These are phyloP conservation scores for Melanotaenia maccullochi DNA, from an alignment of 2,797 vertebrate species.

Conservation along the genomic window DNA sequence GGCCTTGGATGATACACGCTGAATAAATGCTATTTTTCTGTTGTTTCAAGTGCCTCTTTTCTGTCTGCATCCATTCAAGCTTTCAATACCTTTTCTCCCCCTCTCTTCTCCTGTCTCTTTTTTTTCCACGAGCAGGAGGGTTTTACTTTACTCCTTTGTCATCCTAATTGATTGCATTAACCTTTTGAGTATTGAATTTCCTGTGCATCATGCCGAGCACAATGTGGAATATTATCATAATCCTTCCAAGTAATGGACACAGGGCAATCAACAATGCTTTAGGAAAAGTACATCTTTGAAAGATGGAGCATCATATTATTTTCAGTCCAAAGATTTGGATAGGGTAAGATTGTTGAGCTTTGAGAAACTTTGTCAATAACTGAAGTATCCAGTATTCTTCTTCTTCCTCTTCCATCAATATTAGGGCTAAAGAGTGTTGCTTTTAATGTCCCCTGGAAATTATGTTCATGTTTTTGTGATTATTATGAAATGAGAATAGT, in stretches of 20 bases:
- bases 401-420: slow-evolving; percentile 30
- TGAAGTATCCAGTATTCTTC: slow-evolving; percentile 38
- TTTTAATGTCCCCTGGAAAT: slow-evolving; percentile 8
- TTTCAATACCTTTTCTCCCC: slow-evolving; percentile 82
- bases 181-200: slow-evolving; percentile 99
- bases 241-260: slow-evolving; percentile 98
- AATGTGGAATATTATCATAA: slow-evolving; percentile 99
- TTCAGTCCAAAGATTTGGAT: slow-evolving; percentile 78
- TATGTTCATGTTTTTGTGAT: slow-evolving; percentile 1
- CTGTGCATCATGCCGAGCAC: slow-evolving; percentile 97
- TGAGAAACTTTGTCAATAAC: slow-evolving; percentile 76
- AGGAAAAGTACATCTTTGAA: slow-evolving; percentile 90
- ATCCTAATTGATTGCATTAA: slow-evolving; percentile 99
- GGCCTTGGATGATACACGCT: slow-evolving; percentile 78
- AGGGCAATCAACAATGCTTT: slow-evolving; percentile 96
- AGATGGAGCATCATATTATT: slow-evolving; percentile 87
- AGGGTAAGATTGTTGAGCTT: slow-evolving; percentile 71
- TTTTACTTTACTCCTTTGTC: slow-evolving; percentile 99
- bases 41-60: slow-evolving; percentile 85
- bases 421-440: slow-evolving; percentile 13
- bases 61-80: slow-evolving; percentile 80
- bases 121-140: slow-evolving; percentile 97
- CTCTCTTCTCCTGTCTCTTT: slow-evolving; percentile 83
- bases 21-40: slow-evolving; percentile 86
- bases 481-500: slow-evolving; percentile 17